Evolutionary conservation across 2,888 invertebrate genomes (phyloP).

Genomic region (Cancer borealis): DNA sequence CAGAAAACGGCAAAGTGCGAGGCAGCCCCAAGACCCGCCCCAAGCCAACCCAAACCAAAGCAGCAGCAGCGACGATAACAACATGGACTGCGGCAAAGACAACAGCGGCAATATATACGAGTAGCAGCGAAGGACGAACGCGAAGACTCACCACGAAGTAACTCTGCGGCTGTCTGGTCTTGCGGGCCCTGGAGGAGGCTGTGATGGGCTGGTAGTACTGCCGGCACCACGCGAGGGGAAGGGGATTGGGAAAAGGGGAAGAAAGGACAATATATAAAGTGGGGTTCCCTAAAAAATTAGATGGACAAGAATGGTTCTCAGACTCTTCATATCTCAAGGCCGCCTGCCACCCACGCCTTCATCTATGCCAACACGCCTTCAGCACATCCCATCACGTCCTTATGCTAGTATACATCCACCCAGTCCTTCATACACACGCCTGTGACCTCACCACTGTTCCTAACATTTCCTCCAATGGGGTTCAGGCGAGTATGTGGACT

Average conservation of each 20-base stretch:
- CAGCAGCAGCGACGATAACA: constrained; percentile 13
- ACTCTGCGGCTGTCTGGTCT: constrained; percentile 31
- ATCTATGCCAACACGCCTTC: not conserved
- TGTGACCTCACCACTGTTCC: too few species aligned
- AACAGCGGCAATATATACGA: not conserved
- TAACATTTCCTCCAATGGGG: too few species aligned
- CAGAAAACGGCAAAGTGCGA: not conserved
- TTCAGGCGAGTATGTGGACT: too few species aligned
- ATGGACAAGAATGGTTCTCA: not conserved
- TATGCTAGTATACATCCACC: not conserved
- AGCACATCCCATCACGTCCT: not conserved
- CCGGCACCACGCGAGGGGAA: not conserved
- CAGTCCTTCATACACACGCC: not conserved
- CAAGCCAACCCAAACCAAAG: not conserved
- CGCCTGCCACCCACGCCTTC: not conserved
- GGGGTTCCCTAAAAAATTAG: not conserved
- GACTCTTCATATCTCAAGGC: not conserved
- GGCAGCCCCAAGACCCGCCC: not conserved
- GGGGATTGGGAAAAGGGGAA: not conserved
- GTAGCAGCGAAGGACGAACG: not conserved
- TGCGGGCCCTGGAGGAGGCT: constrained; percentile 46
- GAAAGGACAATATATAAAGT: not conserved
- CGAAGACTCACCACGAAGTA: constrained; percentile 57
- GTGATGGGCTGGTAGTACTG: constrained; percentile 41
- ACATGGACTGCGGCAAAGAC: constrained; percentile 8